Conservation (phyloP, 1,140 invertebrate species). For the Magallana angulata region DNA sequence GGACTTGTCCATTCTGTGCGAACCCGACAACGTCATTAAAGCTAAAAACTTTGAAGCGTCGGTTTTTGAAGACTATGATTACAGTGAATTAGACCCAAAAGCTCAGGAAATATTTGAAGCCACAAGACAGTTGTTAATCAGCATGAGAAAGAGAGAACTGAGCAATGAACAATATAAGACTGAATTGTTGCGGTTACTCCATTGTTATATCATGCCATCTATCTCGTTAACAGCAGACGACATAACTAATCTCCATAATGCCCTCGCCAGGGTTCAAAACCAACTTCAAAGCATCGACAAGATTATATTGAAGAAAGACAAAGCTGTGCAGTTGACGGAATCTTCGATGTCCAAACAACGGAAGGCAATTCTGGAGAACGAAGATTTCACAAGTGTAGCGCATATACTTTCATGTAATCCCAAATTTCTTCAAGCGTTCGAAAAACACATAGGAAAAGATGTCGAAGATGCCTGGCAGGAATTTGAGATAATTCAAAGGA, state of each 20-base stretch:
- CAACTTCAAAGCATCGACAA: slow-evolving; percentile 32
- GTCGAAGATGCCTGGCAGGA: slow-evolving; percentile 37
- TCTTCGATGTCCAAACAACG: slow-evolving; percentile 47
- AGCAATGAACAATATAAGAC: slow-evolving; percentile 35
- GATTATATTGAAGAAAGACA: slow-evolving; percentile 50
- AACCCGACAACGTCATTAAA: slow-evolving; percentile 43
- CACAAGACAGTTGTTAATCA: slow-evolving; percentile 40
- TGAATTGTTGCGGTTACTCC: slow-evolving; percentile 53
- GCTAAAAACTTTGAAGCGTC: slow-evolving; percentile 34
- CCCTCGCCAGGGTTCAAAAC: slow-evolving; percentile 42
- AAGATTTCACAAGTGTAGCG: slow-evolving; percentile 49
- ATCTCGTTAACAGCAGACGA: slow-evolving; percentile 48
- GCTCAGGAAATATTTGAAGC: slow-evolving; percentile 53
- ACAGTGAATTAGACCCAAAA: slow-evolving; percentile 54
- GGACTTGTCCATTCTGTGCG: background rate
- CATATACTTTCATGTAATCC: slow-evolving; percentile 43
- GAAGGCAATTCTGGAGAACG: slow-evolving; percentile 41
- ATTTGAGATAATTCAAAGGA: slow-evolving; percentile 40
- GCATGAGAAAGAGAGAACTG: slow-evolving; percentile 1
- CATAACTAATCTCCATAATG: slow-evolving; percentile 38
- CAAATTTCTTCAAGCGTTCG: slow-evolving; percentile 45
- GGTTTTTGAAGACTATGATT: slow-evolving; percentile 50
- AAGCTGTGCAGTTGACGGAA: slow-evolving; percentile 46
- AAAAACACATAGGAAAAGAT: slow-evolving; percentile 50
- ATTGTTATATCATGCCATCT: slow-evolving; percentile 55